phyloP scores from a whole-genome alignment of 2,888 invertebrate species.

The Sympetrum striolatum region DNA sequence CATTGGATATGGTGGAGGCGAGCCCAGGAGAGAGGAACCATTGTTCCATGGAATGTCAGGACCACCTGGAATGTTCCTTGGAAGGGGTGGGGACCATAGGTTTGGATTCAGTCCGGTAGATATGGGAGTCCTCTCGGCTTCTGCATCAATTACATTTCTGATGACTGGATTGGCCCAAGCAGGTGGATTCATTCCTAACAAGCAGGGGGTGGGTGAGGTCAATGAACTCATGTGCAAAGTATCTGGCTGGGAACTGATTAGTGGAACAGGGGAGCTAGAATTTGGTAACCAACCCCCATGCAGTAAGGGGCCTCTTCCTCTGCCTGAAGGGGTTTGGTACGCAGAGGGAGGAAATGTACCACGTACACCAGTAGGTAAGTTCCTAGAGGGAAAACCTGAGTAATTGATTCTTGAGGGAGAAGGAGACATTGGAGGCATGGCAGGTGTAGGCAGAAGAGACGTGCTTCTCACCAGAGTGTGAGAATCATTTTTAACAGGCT shows the following conservation, averaged over 20 bases:
- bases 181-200: background rate
- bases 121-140: background rate
- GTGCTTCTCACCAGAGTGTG: background rate
- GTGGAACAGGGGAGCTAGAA: background rate
- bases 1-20: constrained; percentile 45
- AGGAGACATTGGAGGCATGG: background rate
- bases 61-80: constrained; percentile 4
- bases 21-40: constrained; percentile 7
- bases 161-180: background rate
- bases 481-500: background rate
- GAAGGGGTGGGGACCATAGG: background rate
- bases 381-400: background rate
- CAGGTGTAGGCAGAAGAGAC: constrained; percentile 19
- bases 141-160: background rate
- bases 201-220: background rate
- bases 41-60: background rate
- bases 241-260: background rate
- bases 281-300: background rate
- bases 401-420: background rate
- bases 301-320: background rate
- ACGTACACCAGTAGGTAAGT: background rate
- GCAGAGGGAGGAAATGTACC: background rate
- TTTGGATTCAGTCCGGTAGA: background rate
- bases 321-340: constrained; percentile 7
- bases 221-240: background rate